Conservation (phyloP, 2,113 vertebrate genomes). For the Toxotes jaculatrix region DNA sequence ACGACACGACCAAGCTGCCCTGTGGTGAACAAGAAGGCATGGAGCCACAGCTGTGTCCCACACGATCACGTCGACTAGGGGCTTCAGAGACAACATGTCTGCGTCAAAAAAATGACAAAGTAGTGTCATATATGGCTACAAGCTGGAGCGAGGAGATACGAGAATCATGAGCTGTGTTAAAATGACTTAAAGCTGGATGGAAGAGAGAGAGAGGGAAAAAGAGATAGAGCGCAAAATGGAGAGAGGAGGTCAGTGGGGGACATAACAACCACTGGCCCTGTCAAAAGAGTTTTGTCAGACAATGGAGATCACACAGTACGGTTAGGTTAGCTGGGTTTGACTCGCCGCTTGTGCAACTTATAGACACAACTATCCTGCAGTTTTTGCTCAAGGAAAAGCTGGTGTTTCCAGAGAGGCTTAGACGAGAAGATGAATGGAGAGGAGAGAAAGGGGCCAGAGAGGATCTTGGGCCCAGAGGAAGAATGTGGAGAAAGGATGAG, state of each 20-base stretch:
- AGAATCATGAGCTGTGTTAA: constrained; percentile 34
- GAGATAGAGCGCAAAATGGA: constrained; percentile 35
- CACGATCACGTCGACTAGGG: constrained; percentile 44
- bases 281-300: constrained; percentile 63
- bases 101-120: constrained; percentile 72
- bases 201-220: constrained; percentile 19
- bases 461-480: constrained; percentile 61
- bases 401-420: constrained; percentile 62
- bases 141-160: constrained; percentile 43
- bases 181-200: constrained; percentile 47
- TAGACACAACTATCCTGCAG: constrained; percentile 41
- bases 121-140: constrained; percentile 59
- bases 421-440: constrained; percentile 69
- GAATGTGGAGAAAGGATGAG: constrained; percentile 74
- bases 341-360: constrained; percentile 37
- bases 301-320: constrained; percentile 38
- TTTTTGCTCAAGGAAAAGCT: constrained; percentile 52
- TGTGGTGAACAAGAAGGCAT: constrained; percentile 53
- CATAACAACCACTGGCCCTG: constrained; percentile 55
- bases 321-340: constrained; percentile 48
- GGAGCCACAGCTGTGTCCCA: constrained; percentile 75
- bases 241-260: constrained; percentile 58
- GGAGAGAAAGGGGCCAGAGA: constrained; percentile 57
- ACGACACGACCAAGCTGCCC: constrained; percentile 58
- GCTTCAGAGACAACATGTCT: constrained; percentile 69